These are phyloP conservation scores for Phrynocephalus vlangalii DNA, from an alignment of 2,797 vertebrate species.

Conservation along the genomic window DNA sequence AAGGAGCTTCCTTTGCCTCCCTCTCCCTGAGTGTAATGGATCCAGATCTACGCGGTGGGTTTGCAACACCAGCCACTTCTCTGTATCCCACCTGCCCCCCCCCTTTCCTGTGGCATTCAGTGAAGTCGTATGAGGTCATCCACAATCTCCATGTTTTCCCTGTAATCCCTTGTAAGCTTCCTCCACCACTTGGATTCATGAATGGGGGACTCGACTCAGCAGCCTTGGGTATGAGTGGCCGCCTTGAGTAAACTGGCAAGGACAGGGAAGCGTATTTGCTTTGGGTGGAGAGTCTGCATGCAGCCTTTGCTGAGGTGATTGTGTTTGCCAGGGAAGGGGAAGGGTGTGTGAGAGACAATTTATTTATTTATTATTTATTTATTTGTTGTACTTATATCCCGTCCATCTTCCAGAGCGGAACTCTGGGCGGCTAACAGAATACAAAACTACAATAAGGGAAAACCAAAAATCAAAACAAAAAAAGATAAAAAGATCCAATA, in stretches of 20 bases:
- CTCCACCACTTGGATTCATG: background rate
- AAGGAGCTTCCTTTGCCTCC: background rate
- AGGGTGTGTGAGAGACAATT: background rate
- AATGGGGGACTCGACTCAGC: background rate
- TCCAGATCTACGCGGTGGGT: background rate
- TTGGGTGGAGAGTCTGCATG: constrained; percentile 4
- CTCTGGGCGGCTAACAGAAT: too few species aligned
- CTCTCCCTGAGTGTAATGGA: background rate
- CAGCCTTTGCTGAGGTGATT: background rate
- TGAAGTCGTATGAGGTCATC: background rate
- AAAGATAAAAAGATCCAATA: too few species aligned
- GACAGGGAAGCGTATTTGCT: constrained; percentile 9
- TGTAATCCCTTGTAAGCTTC: background rate
- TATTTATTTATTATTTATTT: too few species aligned
- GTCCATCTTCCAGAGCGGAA: too few species aligned
- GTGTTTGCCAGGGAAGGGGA: background rate
- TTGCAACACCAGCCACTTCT: background rate
- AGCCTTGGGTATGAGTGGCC: constrained; percentile 8
- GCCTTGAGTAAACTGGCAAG: background rate
- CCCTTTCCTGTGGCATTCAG: too few species aligned
- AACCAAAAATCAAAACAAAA: too few species aligned
- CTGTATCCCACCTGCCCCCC: background rate
- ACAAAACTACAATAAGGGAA: too few species aligned
- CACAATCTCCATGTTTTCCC: background rate
- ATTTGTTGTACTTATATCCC: too few species aligned